Percentiles rank a stretch among this genome's conserved stretches.
Evolutionary conservation across 2,888 invertebrate genomes (phyloP).

Genomic region (Chrysopilus asiliformis): DNA sequence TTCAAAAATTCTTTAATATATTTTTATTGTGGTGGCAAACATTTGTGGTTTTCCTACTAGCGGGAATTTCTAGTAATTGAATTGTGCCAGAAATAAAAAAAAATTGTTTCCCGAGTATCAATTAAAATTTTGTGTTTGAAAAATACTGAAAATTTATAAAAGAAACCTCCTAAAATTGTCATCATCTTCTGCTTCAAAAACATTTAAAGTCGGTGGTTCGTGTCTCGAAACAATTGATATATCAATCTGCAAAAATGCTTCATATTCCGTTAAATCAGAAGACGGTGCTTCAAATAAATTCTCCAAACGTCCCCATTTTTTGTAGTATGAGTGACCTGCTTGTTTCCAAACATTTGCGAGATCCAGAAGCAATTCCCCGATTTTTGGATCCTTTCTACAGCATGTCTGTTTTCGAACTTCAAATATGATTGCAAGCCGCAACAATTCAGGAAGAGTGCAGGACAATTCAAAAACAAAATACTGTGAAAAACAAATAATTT

Average conservation of each 20-base stretch:
- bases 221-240: constrained; percentile 59
- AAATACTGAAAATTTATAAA: no score
- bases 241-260: constrained; percentile 73
- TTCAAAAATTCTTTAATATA: no score
- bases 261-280: constrained; percentile 53
- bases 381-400: constrained; percentile 37
- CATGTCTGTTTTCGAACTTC: constrained; percentile 41
- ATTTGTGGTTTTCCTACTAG: no score
- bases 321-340: constrained; percentile 66
- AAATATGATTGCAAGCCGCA: constrained; percentile 44
- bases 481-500: no score
- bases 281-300: constrained; percentile 43
- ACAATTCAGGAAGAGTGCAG: constrained; percentile 42
- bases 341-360: constrained; percentile 60
- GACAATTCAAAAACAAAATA: constrained; percentile 55
- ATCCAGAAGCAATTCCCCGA: constrained; percentile 51
- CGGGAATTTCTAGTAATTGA: no score
- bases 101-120: neutral
- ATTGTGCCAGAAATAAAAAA: no score
- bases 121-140: no score
- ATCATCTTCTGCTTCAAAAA: constrained; percentile 39
- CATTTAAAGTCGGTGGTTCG: constrained; percentile 38
- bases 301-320: constrained; percentile 73
- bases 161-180: no score
- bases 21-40: no score